Evolutionary conservation across 1,140 invertebrate species (phyloP), one percentile per base, ranked within the genome.

Genomic region (Platorchestia sp.): DNA sequence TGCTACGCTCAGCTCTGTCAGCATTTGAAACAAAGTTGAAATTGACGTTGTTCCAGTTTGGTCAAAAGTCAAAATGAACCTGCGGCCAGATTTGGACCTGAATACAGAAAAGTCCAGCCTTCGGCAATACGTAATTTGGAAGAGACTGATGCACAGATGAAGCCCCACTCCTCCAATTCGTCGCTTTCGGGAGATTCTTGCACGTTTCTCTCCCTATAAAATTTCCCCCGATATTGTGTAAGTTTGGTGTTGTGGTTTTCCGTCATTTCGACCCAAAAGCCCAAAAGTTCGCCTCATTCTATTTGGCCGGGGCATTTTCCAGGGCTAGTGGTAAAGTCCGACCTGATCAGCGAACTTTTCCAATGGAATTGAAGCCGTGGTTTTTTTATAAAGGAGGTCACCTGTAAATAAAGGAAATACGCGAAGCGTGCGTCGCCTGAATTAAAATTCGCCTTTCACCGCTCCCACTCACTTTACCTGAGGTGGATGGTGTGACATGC

Each of bases 191-290:
- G 87, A 42, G 44, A 42, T 90, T 45, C 44, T 90, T 90, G 41
- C 41, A 44, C 87, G 87, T 90, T 42, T 45, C 91, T 93, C 45
- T 47, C 45, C 45, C 91, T 36, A 93, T 93, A 47, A 93, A 93
- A 93, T 93, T 93, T 47, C 44, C 43, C 0, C 43, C 91, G 43
- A 93, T 93, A 93, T 93, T 93, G 91, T 93, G 91, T 36, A 93
- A 93, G 91, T 93, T 93, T 47, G 91, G 91, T 93, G 91, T 93
- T 93, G 91, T 93, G 91, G 91, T 93, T 93, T 93, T 93, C 91
- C 91, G 43, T 93, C 91, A 93, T 93, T 93, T 93, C 43, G 91
- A 45, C 91, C 45, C 43, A 93, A 93, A 93, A 93, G 91, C 91
- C n/a, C 43, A 44, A 93, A 93, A 93, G 91, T 93, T 93, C 43